These are phyloP conservation scores for Drosophila navojoa DNA, from an alignment of 1,140 invertebrate genomes.

Conservation along the genomic window DNA sequence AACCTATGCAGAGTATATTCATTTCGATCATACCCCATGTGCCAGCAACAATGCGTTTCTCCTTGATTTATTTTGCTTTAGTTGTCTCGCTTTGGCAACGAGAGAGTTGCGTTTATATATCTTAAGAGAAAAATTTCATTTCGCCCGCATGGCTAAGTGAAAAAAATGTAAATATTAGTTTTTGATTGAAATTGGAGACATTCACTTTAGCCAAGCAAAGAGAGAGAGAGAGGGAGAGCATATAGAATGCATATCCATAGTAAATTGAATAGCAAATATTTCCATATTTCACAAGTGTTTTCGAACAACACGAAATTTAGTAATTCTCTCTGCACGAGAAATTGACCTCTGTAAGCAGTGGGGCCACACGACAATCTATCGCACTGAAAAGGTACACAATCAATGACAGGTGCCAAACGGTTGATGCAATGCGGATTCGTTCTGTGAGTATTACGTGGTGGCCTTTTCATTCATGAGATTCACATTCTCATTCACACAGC, in stretches of 20 bases:
- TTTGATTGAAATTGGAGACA: constrained; percentile 67
- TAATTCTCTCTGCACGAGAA: not conserved
- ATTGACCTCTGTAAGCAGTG: not conserved
- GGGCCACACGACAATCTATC: constrained; percentile 48
- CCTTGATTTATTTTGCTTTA: constrained; percentile 21
- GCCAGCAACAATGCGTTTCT: not conserved
- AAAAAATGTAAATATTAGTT: constrained; percentile 69
- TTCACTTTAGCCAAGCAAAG: constrained; percentile 16
- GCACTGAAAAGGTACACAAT: constrained; percentile 55
- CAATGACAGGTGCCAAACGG: constrained; percentile 56
- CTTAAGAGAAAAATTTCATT: constrained; percentile 43
- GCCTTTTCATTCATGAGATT: constrained; percentile 59
- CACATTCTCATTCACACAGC: constrained; percentile 23
- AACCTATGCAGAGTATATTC: not conserved
- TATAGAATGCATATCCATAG: not conserved
- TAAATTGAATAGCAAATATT: constrained; percentile 1
- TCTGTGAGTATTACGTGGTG: constrained; percentile 22
- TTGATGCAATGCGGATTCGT: constrained; percentile 53
- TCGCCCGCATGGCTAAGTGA: constrained; percentile 33
- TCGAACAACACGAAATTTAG: not conserved
- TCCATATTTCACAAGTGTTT: no score
- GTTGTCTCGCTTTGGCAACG: constrained; percentile 12
- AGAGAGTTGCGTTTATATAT: constrained; percentile 29
- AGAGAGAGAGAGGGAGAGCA: constrained; percentile 26
- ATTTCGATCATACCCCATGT: not conserved